Evolutionary conservation across 2,113 vertebrate species (phyloP), one percentile per base, ranked within the genome.

Genomic region (Procapra przewalskii): DNA sequence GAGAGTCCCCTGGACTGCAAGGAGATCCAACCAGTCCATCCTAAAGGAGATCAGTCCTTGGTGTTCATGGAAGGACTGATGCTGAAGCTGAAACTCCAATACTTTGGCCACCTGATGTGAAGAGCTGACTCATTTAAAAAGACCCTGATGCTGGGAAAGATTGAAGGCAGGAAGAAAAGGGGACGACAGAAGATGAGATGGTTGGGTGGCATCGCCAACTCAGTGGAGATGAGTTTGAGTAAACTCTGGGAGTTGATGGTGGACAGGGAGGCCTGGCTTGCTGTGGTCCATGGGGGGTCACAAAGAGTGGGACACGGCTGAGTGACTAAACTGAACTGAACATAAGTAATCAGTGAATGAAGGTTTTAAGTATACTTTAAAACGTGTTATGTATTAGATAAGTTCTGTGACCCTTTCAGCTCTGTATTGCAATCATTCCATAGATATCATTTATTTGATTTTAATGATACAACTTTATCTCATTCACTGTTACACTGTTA

Each of bases 231-330:
- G 10, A 71, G n/a, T 71, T 40, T 36, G 17, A 36, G n/a, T 36
- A 36, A 21, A 71, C 64, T 71, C 64, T 0, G 2, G 64, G n/a
- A 71, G 4, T 71, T 71, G 9, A 21, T 23, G 19, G 36, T 23
- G n/a, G 19, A 40, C n/a, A 71, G 19, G 67, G 67, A 71, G n/a
- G 67, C 19, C n/a, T 71, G 67, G n/a, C 19, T 11, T 71, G 9
- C 19, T 71, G 19, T 40, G n/a, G 2, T 71, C 67, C n/a, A 23
- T 40, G 48, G 67, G 19, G 17, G n/a, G n/a, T 40, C 0, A 0
- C 0, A 0, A 71, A 40, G 67, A 40, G n/a, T 12, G 19, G 10
- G n/a, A 40, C 19, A 40, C 0, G 2, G 40, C n/a, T 71, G n/a
- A 40, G 10, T 40, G 67, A 71, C 10, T 40, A 19, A 36, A 71